Evolutionary conservation across 2,888 invertebrate genomes (phyloP).

Genomic region (Drosophila melanosoma): DNA sequence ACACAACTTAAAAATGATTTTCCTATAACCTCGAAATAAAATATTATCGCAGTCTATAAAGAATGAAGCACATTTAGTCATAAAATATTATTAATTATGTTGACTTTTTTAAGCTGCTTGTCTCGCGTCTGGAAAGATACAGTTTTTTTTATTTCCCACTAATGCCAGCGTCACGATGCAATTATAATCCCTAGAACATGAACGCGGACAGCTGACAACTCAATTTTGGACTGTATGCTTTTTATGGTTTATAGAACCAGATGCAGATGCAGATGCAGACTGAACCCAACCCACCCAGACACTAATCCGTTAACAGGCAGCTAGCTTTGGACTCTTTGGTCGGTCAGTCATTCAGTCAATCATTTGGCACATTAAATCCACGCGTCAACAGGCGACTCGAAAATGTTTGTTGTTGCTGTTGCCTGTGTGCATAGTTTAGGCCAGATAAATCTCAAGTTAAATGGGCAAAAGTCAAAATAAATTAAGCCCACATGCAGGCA

Average conservation of each 20-base stretch:
- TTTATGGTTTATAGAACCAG: constrained; percentile 29
- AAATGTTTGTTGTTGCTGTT: constrained; percentile 55
- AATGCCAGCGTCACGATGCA: constrained; percentile 32
- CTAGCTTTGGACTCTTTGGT: constrained; percentile 1
- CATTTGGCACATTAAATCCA: constrained; percentile 79
- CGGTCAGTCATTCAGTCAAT: constrained; percentile 32
- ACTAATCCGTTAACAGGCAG: constrained; percentile 64
- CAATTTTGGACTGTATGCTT: constrained; percentile 56
- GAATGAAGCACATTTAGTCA: neutral
- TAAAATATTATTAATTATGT: constrained; percentile 9
- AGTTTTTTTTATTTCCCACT: neutral
- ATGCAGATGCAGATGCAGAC: constrained; percentile 30
- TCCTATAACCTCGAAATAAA: neutral
- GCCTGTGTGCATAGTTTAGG: constrained; percentile 73
- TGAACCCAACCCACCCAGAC: constrained; percentile 45
- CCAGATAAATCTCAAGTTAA: constrained; percentile 81
- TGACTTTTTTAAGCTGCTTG: constrained; percentile 1
- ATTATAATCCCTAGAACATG: constrained; percentile 40
- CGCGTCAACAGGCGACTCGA: constrained; percentile 72
- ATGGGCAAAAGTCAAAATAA: constrained; percentile 83
- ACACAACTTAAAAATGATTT: neutral
- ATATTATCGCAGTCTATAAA: neutral
- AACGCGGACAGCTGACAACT: constrained; percentile 49
- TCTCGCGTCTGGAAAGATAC: neutral
- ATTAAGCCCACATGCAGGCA: constrained; percentile 78